Evolutionary conservation across 1,140 invertebrate species (phyloP), one percentile per base, ranked within the genome.

Genomic region (Aradophagus sp.): DNA sequence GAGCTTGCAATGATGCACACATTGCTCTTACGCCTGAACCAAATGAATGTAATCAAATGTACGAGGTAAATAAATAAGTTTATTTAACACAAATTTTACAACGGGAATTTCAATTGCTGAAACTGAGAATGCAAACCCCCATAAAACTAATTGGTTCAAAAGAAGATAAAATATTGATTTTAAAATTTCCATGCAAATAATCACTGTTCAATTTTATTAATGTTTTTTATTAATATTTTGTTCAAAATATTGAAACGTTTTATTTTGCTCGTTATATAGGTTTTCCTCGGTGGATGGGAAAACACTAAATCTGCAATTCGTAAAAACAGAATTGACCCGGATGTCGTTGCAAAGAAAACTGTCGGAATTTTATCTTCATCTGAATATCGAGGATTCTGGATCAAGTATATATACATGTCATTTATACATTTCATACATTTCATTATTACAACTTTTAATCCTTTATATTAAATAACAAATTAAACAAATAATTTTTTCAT

Each of bases 281-380:
- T 93, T 8, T 94, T 95, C 80, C 88, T 95, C 58, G 94, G 94
- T 15, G 93, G 93, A 41, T 95, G 94, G 94, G 87, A 87, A 5
- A 95, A 95, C 77, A 85, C 87, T 39, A 95, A 94, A 84, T 93
- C 92, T n/a, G 91, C 93, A 0, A 92, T 95, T 74, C 90, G 93
- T 44, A 90, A 90, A 75, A 93, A 95, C 78, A 88, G 89, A 59
- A 86, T 88, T 2, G 93, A 93, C 77, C 93, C 93, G 3, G 93
- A 95, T 34, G 90, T 91, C 58, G 89, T 89, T 6, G 90, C 93
- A 79, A 88, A 86, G 5, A 88, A 90, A 11, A 94, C 92, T 2
- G 91, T 91, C 0, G 87, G 85, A 23, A 90, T 93, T 65, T 79
- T 95, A 26, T 90, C 87, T 74, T 86, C 74, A 1, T 88, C 89